Percentiles rank a stretch among this genome's conserved stretches.
phyloP scores from a whole-genome alignment of 2,888 invertebrate species.

The Polydrusus tereticollis region DNA sequence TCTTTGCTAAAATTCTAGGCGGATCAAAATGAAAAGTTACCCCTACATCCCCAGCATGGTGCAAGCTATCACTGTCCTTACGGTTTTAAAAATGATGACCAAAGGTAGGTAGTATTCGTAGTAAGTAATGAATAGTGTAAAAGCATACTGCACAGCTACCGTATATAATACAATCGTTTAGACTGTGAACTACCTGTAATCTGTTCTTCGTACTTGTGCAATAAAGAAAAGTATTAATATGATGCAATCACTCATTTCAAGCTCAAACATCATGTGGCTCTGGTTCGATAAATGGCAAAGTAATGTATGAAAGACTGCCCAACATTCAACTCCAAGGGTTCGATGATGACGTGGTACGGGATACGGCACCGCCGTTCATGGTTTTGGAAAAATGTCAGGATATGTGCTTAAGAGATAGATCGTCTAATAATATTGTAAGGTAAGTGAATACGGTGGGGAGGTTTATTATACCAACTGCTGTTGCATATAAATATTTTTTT shows the following conservation, averaged over 20 bases:
- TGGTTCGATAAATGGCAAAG: conserved; percentile 81
- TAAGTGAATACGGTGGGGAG: too few species aligned
- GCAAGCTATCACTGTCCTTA: conserved; percentile 88
- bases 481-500: not conserved
- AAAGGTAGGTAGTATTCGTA: conserved; percentile 72
- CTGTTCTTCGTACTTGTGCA: too few species aligned
- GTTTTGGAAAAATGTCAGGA: conserved; percentile 89
- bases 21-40: conserved; percentile 73
- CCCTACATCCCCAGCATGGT: conserved; percentile 77
- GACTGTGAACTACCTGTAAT: too few species aligned
- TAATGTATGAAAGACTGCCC: conserved; percentile 89
- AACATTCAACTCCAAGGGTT: conserved; percentile 92
- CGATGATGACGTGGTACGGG: conserved; percentile 89
- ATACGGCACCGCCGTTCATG: conserved; percentile 87
- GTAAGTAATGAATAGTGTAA: too few species aligned
- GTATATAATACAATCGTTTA: too few species aligned
- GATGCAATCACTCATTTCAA: conserved; percentile 61
- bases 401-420: conserved; percentile 84
- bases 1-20: conserved; percentile 55
- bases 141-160: too few species aligned
- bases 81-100: conserved; percentile 84
- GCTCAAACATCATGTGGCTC: conserved; percentile 94
- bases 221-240: too few species aligned
- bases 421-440: conserved; percentile 81
- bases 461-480: too few species aligned